Conservation (phyloP, 2,888 invertebrate species). For the Celastrina argiolus region DNA sequence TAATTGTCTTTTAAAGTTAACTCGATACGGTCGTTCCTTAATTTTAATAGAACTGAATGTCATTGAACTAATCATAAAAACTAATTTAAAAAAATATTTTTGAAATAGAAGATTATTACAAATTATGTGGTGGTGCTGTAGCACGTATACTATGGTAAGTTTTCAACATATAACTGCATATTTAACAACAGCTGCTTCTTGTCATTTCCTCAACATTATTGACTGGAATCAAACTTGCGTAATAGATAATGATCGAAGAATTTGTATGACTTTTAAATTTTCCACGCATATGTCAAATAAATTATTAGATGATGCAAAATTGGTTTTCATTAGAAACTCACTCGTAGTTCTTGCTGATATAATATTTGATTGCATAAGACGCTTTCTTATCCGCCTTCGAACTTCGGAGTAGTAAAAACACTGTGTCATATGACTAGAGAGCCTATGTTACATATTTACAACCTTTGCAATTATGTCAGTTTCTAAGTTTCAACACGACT, state of each 20-base stretch:
- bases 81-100: no score
- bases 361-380: slow-evolving; percentile 14
- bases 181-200: no score
- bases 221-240: background rate
- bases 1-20: no score
- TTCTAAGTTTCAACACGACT: background rate
- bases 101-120: no score
- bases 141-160: no score
- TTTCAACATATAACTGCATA: no score
- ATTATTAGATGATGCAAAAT: slow-evolving; percentile 15
- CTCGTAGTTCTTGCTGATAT: slow-evolving; percentile 13
- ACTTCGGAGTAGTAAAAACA: background rate
- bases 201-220: no score
- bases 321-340: slow-evolving; percentile 18
- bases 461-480: background rate
- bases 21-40: no score
- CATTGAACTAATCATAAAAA: no score
- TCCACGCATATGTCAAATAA: background rate
- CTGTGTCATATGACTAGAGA: background rate
- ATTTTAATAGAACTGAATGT: no score
- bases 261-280: background rate
- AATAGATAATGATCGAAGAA: background rate
- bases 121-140: no score
- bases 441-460: background rate
- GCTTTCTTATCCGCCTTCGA: slow-evolving; percentile 8